Conservation (phyloP, 2,113 vertebrate species). For the Montifringilla adamsi region DNA sequence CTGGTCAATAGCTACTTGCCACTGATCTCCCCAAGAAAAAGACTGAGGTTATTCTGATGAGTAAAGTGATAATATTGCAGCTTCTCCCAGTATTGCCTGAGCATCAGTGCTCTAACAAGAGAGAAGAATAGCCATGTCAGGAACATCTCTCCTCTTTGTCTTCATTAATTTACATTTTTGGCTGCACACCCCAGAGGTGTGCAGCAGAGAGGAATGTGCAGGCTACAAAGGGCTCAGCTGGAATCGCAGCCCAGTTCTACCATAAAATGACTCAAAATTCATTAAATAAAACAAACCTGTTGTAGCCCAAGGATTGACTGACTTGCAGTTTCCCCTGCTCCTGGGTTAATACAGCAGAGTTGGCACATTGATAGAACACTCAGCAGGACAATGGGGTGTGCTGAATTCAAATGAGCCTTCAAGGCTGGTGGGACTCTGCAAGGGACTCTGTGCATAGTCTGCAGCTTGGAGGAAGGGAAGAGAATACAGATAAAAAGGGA, state of each 20-base stretch:
- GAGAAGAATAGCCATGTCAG: slow-evolving; percentile 7
- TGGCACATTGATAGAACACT: slow-evolving; percentile 55
- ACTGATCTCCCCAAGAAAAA: not conserved
- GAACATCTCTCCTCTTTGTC: slow-evolving; percentile 34
- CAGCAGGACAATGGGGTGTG: slow-evolving; percentile 45
- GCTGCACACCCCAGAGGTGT: slow-evolving; percentile 10
- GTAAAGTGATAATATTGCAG: not conserved
- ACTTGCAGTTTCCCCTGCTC: slow-evolving; percentile 43
- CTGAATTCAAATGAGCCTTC: slow-evolving; percentile 53
- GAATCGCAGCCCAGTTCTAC: slow-evolving; percentile 35
- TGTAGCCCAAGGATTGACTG: slow-evolving; percentile 33
- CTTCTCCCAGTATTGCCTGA: not conserved
- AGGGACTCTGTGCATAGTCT: not conserved
- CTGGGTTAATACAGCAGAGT: slow-evolving; percentile 20
- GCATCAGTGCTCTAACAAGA: not conserved
- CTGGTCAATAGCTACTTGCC: not conserved
- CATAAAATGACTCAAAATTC: slow-evolving; percentile 40
- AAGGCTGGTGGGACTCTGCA: not conserved
- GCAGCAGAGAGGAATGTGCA: slow-evolving; percentile 21
- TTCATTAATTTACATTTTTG: slow-evolving; percentile 57
- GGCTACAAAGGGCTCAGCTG: slow-evolving; percentile 53
- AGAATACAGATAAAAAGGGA: not conserved
- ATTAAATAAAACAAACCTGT: slow-evolving; percentile 61
- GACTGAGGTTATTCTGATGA: not conserved
- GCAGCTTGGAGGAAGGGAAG: not conserved